Evolutionary conservation across 2,797 vertebrate genomes (phyloP), one percentile per base, ranked within the genome.

Genomic region (Artibeus jamaicensis): DNA sequence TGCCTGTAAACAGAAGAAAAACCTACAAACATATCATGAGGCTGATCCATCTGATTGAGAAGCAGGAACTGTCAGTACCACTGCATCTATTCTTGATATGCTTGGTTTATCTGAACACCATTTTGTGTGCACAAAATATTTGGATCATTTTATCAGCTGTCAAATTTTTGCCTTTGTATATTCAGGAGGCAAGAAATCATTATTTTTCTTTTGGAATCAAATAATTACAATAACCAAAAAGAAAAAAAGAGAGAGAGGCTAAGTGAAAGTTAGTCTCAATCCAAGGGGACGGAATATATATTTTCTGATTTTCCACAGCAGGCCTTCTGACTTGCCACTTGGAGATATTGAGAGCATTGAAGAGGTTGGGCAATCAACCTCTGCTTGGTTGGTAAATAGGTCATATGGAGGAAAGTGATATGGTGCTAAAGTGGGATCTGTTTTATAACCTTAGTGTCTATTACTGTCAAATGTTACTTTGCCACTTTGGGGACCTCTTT

Each of bases 141-240:
- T 55, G 9, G 39, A 55, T 74, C 84, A 9, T 53, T 95, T 86
- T 48, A 62, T 3, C 6, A 88, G n/a, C 42, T 57, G 39, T 10
- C n/a, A 22, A 26, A 42, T 57, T 53, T 79, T 79, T 68, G n/a
- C n/a, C 37, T 89, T 83, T 76, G 34, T 26, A 4, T 34, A 12
- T 77, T 77, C 37, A 3, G 34, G 76, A 97, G 95, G 89, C 73
- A 98, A 96, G 96, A 97, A 96, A 97, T 96, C 57, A 74, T 91
- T 91, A 70, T 88, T 97, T 98, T 97, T 53, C 90, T 97, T 98
- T 97, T 96, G 83, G 94, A 98, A 97, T 44, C 78, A 97, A 96
- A 88, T 94, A 96, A 94, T 97, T 97, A 95, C 21, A 96, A 44
- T 91, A 91, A 92, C 93, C 6, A 32, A 29, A 70, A 90, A 34